Conservation (phyloP, 2,797 vertebrate species). For the Halcyon leucocephala region DNA sequence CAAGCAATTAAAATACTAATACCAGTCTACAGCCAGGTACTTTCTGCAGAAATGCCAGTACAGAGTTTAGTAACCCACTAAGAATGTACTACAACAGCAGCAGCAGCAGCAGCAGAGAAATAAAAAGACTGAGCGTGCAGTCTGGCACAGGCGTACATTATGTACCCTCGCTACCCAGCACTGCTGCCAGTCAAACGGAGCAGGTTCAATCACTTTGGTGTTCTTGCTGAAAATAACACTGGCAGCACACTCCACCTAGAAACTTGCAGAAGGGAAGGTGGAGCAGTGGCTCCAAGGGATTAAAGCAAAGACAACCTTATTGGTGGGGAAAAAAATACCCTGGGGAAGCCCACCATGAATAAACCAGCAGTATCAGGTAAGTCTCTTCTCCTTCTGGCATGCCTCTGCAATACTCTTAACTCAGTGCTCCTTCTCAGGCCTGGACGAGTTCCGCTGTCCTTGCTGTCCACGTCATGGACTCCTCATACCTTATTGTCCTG, state of each 20-base stretch:
- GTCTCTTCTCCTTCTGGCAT: not conserved
- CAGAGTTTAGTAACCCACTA: not conserved
- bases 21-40: not conserved
- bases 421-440: not conserved
- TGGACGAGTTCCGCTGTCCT: not conserved
- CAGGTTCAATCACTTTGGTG: accelerated
- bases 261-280: not conserved
- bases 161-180: not conserved
- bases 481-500: not conserved
- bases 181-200: not conserved
- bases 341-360: not conserved
- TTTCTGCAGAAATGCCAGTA: not conserved
- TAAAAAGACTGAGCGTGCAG: not conserved
- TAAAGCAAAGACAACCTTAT: not conserved
- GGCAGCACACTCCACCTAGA: not conserved
- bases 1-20: not conserved
- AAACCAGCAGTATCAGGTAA: not conserved
- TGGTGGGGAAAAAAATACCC: not conserved
- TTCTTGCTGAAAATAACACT: conserved; percentile 35
- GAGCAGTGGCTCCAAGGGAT: not conserved
- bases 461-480: not conserved
- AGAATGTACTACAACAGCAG: not conserved
- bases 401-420: not conserved
- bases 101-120: not conserved
- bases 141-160: not conserved